Conservation (phyloP, 2,888 invertebrate species). For the Agrotis segetum region DNA sequence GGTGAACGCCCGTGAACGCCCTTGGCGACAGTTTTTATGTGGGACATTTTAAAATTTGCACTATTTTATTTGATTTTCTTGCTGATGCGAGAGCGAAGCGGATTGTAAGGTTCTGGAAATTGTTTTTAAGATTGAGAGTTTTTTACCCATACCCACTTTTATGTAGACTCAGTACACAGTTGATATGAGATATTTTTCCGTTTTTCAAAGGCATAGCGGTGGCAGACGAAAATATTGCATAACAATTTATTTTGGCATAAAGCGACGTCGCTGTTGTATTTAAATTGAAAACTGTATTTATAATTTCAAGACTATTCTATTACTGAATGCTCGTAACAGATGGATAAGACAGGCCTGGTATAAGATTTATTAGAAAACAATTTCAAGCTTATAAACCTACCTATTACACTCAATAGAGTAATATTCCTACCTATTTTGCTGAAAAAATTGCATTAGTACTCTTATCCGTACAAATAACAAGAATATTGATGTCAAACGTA, state of each 20-base stretch:
- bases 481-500: background rate
- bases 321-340: background rate
- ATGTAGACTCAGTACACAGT: too few relatives aligned
- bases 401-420: background rate
- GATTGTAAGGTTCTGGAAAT: slow-evolving; percentile 4
- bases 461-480: background rate
- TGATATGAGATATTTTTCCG: too few relatives aligned
- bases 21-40: slow-evolving; percentile 68
- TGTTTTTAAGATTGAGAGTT: slow-evolving; percentile 7
- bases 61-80: slow-evolving; percentile 54
- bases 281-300: background rate
- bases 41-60: slow-evolving; percentile 48
- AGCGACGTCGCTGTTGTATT: background rate
- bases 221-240: too few relatives aligned
- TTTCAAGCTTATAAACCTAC: too few relatives aligned
- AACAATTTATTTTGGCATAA: too few relatives aligned
- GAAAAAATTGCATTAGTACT: background rate
- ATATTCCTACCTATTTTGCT: too few relatives aligned
- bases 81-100: slow-evolving; percentile 19
- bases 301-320: background rate
- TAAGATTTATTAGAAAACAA: too few relatives aligned
- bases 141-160: too few relatives aligned
- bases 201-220: too few relatives aligned
- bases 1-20: slow-evolving; percentile 60
- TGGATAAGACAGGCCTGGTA: background rate